Percentiles rank a stretch among this genome's conserved stretches.
phyloP scores from a whole-genome alignment of 2,888 invertebrate genomes.

The Machimus atricapillus region DNA sequence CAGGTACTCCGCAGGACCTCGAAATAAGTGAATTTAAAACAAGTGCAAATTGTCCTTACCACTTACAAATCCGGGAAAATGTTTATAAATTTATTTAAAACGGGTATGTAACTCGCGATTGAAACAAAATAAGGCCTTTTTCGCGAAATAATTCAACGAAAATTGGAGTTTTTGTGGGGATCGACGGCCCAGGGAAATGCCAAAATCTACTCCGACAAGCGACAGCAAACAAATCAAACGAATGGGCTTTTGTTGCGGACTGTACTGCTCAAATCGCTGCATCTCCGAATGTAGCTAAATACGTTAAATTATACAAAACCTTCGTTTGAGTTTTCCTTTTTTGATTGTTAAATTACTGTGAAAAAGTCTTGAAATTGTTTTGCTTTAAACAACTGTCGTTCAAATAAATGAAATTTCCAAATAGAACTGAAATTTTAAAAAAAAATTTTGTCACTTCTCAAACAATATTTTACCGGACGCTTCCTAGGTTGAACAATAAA shows the following conservation, averaged over 20 bases:
- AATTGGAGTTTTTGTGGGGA: neutral
- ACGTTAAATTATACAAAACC: neutral
- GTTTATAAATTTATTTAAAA: neutral
- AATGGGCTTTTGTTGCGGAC: neutral
- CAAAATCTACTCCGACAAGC: slow-evolving; percentile 4
- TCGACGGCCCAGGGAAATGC: slow-evolving; percentile 12
- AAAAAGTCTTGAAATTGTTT: neutral
- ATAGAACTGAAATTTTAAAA: neutral
- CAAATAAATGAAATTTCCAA: neutral
- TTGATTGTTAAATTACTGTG: neutral
- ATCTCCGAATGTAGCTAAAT: neutral
- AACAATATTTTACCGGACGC: neutral
- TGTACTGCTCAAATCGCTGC: neutral
- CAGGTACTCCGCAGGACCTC: neutral
- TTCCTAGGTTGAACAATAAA: neutral
- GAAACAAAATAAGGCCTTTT: neutral
- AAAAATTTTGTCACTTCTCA: neutral
- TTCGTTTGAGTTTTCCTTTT: neutral
- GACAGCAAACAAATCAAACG: slow-evolving; percentile 16
- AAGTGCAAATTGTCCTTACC: neutral
- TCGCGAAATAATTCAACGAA: neutral
- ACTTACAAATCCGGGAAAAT: neutral
- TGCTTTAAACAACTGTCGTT: neutral
- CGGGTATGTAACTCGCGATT: neutral
- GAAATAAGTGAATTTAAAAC: neutral